These are phyloP conservation scores for Metridium senile DNA, from an alignment of 92 coral and sea anemone species.

Conservation along the genomic window DNA sequence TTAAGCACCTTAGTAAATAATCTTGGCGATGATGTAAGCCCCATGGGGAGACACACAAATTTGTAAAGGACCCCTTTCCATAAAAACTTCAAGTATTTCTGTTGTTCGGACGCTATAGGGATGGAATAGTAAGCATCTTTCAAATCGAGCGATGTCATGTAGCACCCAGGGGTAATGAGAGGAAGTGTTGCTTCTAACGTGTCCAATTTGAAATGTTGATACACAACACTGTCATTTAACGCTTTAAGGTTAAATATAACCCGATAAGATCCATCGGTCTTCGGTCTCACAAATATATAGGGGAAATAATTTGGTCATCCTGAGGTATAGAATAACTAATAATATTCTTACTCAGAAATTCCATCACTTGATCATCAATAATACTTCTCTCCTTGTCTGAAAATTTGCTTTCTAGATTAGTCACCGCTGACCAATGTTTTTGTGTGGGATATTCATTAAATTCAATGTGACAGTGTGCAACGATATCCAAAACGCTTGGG, in stretches of 20 bases:
- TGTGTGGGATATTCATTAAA: slow-evolving; percentile 31
- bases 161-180: slow-evolving; percentile 41
- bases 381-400: too few relatives aligned
- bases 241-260: slow-evolving; percentile 50
- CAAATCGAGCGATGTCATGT: slow-evolving; percentile 51
- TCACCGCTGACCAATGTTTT: slow-evolving; percentile 14
- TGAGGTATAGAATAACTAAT: slow-evolving; percentile 26
- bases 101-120: slow-evolving; percentile 50
- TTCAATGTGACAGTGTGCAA: slow-evolving; percentile 49
- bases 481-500: slow-evolving; percentile 54
- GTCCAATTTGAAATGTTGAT: slow-evolving; percentile 54
- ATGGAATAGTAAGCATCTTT: slow-evolving; percentile 62
- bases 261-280: slow-evolving; percentile 52
- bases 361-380: too few relatives aligned
- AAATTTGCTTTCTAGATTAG: slow-evolving; percentile 18
- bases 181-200: slow-evolving; percentile 44
- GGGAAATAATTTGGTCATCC: slow-evolving; percentile 51
- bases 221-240: slow-evolving; percentile 34
- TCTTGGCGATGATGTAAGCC: slow-evolving; percentile 43
- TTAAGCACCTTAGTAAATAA: slow-evolving; percentile 53
- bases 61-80: slow-evolving; percentile 53
- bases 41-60: slow-evolving; percentile 55
- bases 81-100: slow-evolving; percentile 33
- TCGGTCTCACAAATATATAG: slow-evolving; percentile 49
- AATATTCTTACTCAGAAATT: slow-evolving; percentile 45